Conservation (phyloP, 2,113 vertebrate genomes). For the Tragelaphus scriptus region DNA sequence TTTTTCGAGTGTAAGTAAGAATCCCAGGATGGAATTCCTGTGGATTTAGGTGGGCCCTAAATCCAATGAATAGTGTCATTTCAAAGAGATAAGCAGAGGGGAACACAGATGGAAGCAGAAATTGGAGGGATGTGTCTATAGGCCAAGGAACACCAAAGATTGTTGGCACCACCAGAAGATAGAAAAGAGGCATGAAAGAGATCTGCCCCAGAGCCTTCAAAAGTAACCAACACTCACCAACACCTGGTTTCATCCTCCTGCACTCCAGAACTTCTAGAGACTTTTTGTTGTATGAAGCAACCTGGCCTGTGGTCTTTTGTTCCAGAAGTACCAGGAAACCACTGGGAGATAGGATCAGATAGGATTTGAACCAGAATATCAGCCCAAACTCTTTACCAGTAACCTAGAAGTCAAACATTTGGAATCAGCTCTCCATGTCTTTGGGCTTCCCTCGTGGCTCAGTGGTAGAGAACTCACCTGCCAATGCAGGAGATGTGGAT, state of each 20-base stretch:
- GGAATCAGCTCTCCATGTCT: not conserved
- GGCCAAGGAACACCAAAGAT: not conserved
- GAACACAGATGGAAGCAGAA: not conserved
- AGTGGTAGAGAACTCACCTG: not conserved
- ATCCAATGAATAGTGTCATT: not conserved
- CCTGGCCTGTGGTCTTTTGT: rapidly evolving
- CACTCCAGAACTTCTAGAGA: rapidly evolving
- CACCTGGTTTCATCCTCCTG: no score
- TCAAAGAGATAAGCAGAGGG: not conserved
- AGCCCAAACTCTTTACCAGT: no score
- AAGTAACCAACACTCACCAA: not conserved
- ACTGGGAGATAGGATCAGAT: not conserved
- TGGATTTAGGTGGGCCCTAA: not conserved
- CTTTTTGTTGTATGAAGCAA: rapidly evolving
- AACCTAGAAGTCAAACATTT: rapidly evolving
- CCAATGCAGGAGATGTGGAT: not conserved
- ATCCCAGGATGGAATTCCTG: not conserved
- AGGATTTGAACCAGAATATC: no score
- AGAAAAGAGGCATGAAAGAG: no score
- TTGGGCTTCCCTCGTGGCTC: not conserved
- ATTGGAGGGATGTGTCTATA: not conserved
- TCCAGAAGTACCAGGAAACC: not conserved
- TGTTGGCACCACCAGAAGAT: not conserved
- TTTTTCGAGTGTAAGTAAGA: not conserved
- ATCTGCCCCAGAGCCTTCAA: not conserved